phyloP scores from a whole-genome alignment of 92 coral and sea anemone species.

The Epizoanthus illoricatus region DNA sequence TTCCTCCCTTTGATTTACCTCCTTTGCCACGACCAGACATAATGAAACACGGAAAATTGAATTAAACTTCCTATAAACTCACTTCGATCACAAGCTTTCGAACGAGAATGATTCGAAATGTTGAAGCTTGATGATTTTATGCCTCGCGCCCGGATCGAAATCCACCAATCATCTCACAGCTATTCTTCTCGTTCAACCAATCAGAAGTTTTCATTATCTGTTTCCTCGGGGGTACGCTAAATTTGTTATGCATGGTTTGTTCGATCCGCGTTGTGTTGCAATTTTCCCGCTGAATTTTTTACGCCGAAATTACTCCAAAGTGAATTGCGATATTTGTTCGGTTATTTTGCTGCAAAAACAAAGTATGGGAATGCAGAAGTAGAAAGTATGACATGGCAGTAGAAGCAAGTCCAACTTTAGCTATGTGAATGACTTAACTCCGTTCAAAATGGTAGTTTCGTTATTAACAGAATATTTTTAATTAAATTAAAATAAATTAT shows the following conservation, averaged over 20 bases:
- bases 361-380: neutral
- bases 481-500: neutral
- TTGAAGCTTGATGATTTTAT: slow-evolving; percentile 27
- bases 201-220: slow-evolving; percentile 12
- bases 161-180: slow-evolving; percentile 61
- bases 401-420: too few relatives aligned
- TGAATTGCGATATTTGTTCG: neutral
- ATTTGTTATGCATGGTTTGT: slow-evolving; percentile 21
- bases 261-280: slow-evolving; percentile 28
- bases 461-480: neutral
- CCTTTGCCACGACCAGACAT: slow-evolving; percentile 91
- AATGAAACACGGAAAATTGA: neutral
- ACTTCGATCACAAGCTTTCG: neutral
- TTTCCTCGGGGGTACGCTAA: slow-evolving; percentile 55
- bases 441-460: neutral
- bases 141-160: slow-evolving; percentile 60
- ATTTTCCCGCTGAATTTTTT: slow-evolving; percentile 33
- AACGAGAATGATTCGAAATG: neutral
- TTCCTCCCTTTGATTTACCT: slow-evolving; percentile 73
- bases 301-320: neutral
- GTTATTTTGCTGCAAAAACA: neutral
- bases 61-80: too few relatives aligned
- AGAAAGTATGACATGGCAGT: too few relatives aligned
- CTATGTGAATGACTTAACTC: neutral
- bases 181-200: slow-evolving; percentile 47